Percentiles rank a stretch among this genome's conserved stretches.
Evolutionary conservation across 2,888 invertebrate genomes (phyloP).

Genomic region (Leptopilina myrica): DNA sequence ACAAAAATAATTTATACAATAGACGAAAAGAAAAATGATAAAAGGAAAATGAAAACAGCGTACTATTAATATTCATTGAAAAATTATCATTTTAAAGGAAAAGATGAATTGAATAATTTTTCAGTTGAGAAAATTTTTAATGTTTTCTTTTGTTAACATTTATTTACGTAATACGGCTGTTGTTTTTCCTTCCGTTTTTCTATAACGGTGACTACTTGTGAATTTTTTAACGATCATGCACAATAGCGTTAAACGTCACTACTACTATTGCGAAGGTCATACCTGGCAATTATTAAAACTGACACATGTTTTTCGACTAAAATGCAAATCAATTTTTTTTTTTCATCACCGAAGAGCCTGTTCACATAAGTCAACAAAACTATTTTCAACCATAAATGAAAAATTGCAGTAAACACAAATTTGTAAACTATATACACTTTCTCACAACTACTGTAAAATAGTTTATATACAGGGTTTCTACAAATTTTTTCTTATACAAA

Average conservation of each 20-base stretch:
- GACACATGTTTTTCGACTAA: slow-evolving; percentile 27
- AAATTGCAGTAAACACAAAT: no score
- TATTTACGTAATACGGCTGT: slow-evolving; percentile 16
- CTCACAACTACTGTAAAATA: no score
- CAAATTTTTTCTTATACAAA: no score
- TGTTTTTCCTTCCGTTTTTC: slow-evolving; percentile 28
- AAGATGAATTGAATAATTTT: background rate
- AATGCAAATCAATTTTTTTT: slow-evolving; percentile 1
- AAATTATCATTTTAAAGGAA: background rate
- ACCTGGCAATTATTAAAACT: slow-evolving; percentile 10
- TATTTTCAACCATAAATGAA: no score
- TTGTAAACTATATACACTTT: no score
- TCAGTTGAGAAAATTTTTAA: no score
- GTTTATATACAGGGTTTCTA: no score
- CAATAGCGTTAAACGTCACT: slow-evolving; percentile 30
- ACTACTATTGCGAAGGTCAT: slow-evolving; percentile 1
- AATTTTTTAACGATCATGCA: slow-evolving; percentile 36
- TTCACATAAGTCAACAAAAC: background rate
- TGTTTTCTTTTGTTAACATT: slow-evolving; percentile 13
- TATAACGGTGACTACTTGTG: slow-evolving; percentile 35
- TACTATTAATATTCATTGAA: background rate
- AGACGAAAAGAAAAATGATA: no score
- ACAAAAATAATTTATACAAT: no score
- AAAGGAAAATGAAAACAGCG: background rate
- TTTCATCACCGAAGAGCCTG: background rate